Evolutionary conservation across 1,140 invertebrate species (phyloP).

Genomic region (Alviniconcha marisindica): DNA sequence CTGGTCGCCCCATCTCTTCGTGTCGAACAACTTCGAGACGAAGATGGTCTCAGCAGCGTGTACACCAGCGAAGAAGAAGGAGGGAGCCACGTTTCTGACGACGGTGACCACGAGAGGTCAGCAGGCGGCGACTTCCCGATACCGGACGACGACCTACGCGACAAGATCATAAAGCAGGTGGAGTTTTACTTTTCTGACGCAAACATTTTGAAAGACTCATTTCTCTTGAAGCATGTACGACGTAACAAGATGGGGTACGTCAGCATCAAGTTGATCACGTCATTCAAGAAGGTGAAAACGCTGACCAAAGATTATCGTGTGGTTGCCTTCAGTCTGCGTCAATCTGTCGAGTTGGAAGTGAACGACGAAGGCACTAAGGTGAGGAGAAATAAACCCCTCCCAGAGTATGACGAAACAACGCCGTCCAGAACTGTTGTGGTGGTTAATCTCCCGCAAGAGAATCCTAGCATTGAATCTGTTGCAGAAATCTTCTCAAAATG

Average conservation of each 20-base stretch:
- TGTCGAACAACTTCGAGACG: slow-evolving; percentile 67
- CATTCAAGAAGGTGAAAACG: slow-evolving; percentile 84
- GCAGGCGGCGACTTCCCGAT: slow-evolving; percentile 61
- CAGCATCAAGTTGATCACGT: slow-evolving; percentile 94
- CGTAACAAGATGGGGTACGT: slow-evolving; percentile 97
- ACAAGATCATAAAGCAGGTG: slow-evolving; percentile 72
- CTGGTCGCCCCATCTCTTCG: slow-evolving; percentile 52
- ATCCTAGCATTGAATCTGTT: slow-evolving; percentile 89
- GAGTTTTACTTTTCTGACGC: slow-evolving; percentile 95
- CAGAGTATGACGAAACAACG: slow-evolving; percentile 92
- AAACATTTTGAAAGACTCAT: slow-evolving; percentile 96
- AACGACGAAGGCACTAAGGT: slow-evolving; percentile 94
- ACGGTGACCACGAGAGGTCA: slow-evolving; percentile 61
- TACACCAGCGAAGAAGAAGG: slow-evolving; percentile 70
- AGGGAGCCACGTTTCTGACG: slow-evolving; percentile 54
- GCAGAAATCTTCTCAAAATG: slow-evolving; percentile 91
- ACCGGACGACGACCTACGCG: slow-evolving; percentile 68
- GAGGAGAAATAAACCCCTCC: slow-evolving; percentile 88
- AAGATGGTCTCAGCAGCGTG: slow-evolving; percentile 51
- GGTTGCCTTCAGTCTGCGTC: slow-evolving; percentile 87
- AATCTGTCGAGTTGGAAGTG: slow-evolving; percentile 89
- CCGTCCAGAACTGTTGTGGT: slow-evolving; percentile 92
- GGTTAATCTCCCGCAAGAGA: slow-evolving; percentile 88
- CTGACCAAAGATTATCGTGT: slow-evolving; percentile 95
- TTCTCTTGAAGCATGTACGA: slow-evolving; percentile 94